These are phyloP conservation scores for Podotricha telesiphe DNA, from an alignment of 2,888 invertebrate species.

Conservation along the genomic window DNA sequence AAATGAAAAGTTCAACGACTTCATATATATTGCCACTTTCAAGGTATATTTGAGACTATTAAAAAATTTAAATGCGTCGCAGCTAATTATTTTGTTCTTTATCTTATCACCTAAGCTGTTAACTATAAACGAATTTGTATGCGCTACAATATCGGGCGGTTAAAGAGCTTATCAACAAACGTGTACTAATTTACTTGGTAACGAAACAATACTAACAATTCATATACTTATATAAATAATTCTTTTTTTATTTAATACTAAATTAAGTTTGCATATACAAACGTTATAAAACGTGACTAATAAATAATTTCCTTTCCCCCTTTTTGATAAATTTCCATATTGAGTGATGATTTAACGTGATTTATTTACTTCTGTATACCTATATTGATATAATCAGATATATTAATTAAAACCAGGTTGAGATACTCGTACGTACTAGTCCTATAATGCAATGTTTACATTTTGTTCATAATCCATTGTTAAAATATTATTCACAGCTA, in stretches of 20 bases:
- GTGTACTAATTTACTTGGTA: slow-evolving; percentile 19
- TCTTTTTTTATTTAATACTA: neutral
- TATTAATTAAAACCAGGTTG: neutral
- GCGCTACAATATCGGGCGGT: slow-evolving; percentile 24
- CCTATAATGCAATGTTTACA: neutral
- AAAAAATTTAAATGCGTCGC: slow-evolving; percentile 23
- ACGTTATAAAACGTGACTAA: no score
- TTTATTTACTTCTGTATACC: no score
- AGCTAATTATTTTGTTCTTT: slow-evolving; percentile 31
- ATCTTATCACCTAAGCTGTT: slow-evolving; percentile 38
- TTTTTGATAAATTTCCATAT: no score
- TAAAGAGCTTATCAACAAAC: slow-evolving; percentile 30
- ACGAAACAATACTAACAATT: neutral
- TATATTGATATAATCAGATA: no score
- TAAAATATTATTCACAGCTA: slow-evolving; percentile 34
- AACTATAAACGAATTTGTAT: slow-evolving; percentile 36
- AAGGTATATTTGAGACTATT: slow-evolving; percentile 15
- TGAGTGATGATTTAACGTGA: no score
- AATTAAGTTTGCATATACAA: neutral
- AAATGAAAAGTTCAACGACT: slow-evolving; percentile 14
- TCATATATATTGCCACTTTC: slow-evolving; percentile 8
- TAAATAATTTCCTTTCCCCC: no score
- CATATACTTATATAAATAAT: neutral
- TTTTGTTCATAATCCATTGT: slow-evolving; percentile 27
- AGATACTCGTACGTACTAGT: no score